Evolutionary conservation across 37 sponge, comb jelly and placozoan species (phyloP), one percentile per base, ranked within the genome.

Genomic region (Halisarca cf. caerulea): DNA sequence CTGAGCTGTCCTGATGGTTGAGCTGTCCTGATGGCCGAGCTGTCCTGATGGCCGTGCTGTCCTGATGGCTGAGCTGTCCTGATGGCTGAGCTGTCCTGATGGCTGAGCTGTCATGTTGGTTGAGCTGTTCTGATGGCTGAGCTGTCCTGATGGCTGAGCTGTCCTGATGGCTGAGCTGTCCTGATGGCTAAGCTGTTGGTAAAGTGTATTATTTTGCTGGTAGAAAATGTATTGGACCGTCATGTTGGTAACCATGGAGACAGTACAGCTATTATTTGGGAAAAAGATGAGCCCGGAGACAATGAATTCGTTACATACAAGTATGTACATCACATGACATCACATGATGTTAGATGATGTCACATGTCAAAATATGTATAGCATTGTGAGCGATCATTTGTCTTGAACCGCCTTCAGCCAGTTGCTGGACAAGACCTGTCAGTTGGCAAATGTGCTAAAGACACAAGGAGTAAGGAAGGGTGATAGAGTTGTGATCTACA

Each of bases 401-500:
- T 20, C 7, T 6, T 74, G n/a, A 28, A 74, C 11, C 41, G 27
- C 38, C 4, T 69, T n/a, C 72, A 91, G 91, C 8, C 79, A 86
- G 21, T 85, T 97, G 42, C 77, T 89, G 66, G 93, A 94, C 81
- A 89, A 88, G 88, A 94, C 93, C 0, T 94, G 98, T 80, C 89
- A 72, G n/a, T 79, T 97, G 41, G 98, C 95, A 54, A 97, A 97
- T 62, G 91, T 82, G n/a, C 60, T 97, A 59, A 94, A 94, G 85
- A 82, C 60, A 30, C 88, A 91, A 37, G 95, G 93, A 15, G 91
- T 97, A 35, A 79, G 82, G 88, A 92, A 91, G 40, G 98, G 98
- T 45, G 98, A 97, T 74, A 45, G 91, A 25, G 95, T 97, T 35
- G 98, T 92, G 36, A 90, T 97, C 77, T 97, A 97, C 83, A 94